Conservation (phyloP, 2,113 vertebrate genomes). For the Pseudolaguvia tuberculata region DNA sequence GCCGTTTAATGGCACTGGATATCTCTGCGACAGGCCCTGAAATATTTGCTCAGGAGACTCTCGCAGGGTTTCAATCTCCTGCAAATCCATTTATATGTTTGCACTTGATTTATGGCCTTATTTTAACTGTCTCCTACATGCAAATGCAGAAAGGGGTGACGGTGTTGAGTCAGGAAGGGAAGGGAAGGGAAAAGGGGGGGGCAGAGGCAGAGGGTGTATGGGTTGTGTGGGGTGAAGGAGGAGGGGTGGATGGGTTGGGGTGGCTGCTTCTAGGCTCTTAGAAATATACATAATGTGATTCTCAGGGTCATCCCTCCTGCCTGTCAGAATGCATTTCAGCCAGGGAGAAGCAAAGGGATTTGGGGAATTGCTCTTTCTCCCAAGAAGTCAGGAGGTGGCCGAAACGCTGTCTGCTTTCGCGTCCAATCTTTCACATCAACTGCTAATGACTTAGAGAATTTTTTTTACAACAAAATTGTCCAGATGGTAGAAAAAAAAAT, state of each 20-base stretch:
- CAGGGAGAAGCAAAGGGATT: conserved; percentile 49
- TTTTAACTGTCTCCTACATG: conserved; percentile 76
- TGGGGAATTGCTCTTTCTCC: conserved; percentile 52
- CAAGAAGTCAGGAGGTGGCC: conserved; percentile 48
- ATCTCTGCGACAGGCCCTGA: conserved; percentile 61
- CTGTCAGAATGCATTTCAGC: conserved; percentile 60
- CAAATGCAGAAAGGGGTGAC: conserved; percentile 58
- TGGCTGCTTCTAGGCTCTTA: conserved; percentile 46
- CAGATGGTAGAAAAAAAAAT: too few relatives aligned
- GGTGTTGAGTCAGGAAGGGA: not conserved
- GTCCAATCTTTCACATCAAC: conserved; percentile 53
- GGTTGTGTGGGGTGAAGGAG: not conserved
- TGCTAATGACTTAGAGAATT: too few relatives aligned
- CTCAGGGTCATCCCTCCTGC: conserved; percentile 73
- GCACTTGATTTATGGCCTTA: conserved; percentile 73
- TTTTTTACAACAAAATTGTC: too few relatives aligned
- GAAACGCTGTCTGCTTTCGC: conserved; percentile 41
- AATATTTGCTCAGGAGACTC: conserved; percentile 70
- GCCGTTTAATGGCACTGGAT: conserved; percentile 65
- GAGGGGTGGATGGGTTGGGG: conserved; percentile 19
- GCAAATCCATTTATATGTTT: conserved; percentile 73
- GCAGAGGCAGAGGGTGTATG: not conserved
- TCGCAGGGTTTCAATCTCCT: conserved; percentile 70
- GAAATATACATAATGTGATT: conserved; percentile 76
- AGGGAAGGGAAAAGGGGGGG: not conserved